Percentiles rank a stretch among this genome's conserved stretches.
phyloP scores from a whole-genome alignment of 2,888 invertebrate genomes.

The Thereva unica region DNA sequence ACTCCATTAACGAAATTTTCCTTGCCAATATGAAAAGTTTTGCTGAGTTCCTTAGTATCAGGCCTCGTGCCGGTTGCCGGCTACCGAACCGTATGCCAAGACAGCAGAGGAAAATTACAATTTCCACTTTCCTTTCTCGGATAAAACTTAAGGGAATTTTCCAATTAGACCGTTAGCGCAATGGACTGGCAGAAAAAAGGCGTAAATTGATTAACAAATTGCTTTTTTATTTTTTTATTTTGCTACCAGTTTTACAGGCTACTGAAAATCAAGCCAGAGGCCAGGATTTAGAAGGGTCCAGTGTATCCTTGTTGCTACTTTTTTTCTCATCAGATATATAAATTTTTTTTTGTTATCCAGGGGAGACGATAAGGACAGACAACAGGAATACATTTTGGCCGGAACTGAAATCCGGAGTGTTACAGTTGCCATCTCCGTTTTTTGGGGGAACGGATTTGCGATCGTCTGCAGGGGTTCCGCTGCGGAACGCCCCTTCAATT shows the following conservation, averaged over 20 bases:
- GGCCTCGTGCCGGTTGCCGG: slow-evolving; percentile 6
- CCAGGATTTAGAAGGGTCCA: neutral
- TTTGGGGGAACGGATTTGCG: slow-evolving; percentile 35
- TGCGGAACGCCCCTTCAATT: slow-evolving; percentile 39
- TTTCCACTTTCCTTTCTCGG: slow-evolving; percentile 39
- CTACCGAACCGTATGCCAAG: slow-evolving; percentile 26
- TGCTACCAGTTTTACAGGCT: slow-evolving; percentile 3
- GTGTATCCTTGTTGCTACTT: too few species aligned
- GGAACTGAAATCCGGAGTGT: slow-evolving; percentile 8
- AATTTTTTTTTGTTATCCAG: too few species aligned
- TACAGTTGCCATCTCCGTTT: slow-evolving; percentile 35
- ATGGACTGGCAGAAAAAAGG: slow-evolving; percentile 35
- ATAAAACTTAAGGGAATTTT: slow-evolving; percentile 39
- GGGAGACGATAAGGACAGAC: too few species aligned
- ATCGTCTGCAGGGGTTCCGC: slow-evolving; percentile 41
- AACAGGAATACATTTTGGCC: slow-evolving; percentile 6
- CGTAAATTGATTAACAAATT: slow-evolving; percentile 42
- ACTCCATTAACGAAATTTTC: slow-evolving; percentile 41
- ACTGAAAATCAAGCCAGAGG: neutral
- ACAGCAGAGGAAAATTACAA: slow-evolving; percentile 40
- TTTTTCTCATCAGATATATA: too few species aligned
- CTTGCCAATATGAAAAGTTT: slow-evolving; percentile 41
- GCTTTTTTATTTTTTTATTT: slow-evolving; percentile 37
- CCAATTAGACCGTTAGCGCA: slow-evolving; percentile 41
- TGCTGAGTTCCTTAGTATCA: too few species aligned